These are phyloP conservation scores for Odontamblyopus rebecca DNA, from an alignment of 2,797 vertebrate genomes.

Conservation along the genomic window DNA sequence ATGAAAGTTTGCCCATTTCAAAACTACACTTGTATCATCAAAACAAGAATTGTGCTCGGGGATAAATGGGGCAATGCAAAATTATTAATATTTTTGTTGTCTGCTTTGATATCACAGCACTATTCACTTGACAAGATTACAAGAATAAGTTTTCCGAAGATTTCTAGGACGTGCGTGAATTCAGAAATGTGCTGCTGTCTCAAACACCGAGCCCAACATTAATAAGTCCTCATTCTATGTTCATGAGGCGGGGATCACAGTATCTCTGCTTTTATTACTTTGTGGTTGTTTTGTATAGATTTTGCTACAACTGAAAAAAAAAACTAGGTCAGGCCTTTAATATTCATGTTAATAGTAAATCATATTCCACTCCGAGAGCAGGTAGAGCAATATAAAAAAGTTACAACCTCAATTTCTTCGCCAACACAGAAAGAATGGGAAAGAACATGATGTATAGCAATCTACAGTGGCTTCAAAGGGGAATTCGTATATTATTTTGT, in stretches of 20 bases:
- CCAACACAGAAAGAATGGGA: constrained; percentile 18
- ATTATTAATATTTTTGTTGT: not conserved
- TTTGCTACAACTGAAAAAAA: constrained; percentile 23
- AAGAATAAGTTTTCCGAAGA: not conserved
- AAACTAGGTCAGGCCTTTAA: constrained; percentile 49
- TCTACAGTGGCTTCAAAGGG: constrained; percentile 13
- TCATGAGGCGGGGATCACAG: constrained; percentile 16
- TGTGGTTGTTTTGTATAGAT: constrained; percentile 44
- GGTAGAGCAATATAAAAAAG: constrained; percentile 32
- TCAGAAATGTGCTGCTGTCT: constrained; percentile 11
- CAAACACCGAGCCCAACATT: constrained; percentile 24
- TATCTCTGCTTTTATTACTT: constrained; percentile 42
- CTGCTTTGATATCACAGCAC: not conserved
- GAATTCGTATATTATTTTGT: constrained; percentile 8
- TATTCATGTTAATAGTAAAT: constrained; percentile 52
- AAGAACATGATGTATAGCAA: constrained; percentile 22
- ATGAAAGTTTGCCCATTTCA: not conserved
- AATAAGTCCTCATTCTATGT: constrained; percentile 27
- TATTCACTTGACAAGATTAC: constrained; percentile 10
- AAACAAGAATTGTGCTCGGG: not conserved
- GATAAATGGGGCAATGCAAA: not conserved
- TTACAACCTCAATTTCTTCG: constrained; percentile 32
- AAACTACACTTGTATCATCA: not conserved
- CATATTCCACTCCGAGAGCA: constrained; percentile 18
- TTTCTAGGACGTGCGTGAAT: not conserved